These are phyloP conservation scores for Varecia variegata DNA, from an alignment of 2,797 vertebrate species.

Conservation along the genomic window DNA sequence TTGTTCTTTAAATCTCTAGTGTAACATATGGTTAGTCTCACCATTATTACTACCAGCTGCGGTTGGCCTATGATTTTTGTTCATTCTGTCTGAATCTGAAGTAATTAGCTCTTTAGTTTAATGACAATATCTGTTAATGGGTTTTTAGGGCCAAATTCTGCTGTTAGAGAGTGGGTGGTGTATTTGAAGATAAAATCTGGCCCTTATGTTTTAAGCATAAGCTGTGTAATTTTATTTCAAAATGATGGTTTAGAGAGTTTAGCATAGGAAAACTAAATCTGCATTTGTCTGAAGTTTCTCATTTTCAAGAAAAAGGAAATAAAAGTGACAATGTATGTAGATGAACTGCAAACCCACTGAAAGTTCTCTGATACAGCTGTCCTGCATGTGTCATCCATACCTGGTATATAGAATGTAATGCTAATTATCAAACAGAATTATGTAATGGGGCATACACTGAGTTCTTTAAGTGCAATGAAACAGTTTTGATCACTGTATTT, in stretches of 20 bases:
- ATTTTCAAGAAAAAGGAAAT: slow-evolving; percentile 53
- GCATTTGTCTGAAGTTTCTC: slow-evolving; percentile 42
- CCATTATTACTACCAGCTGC: slow-evolving; percentile 66
- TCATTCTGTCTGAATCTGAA: slow-evolving; percentile 65
- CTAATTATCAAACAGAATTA: background rate
- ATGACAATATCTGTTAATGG: slow-evolving; percentile 74
- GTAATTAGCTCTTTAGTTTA: slow-evolving; percentile 77
- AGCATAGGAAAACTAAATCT: slow-evolving; percentile 36
- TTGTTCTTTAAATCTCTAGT: slow-evolving; percentile 65
- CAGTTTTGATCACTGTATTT: slow-evolving; percentile 1
- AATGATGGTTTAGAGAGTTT: slow-evolving; percentile 27
- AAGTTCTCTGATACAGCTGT: background rate
- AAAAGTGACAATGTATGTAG: background rate
- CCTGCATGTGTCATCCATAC: background rate
- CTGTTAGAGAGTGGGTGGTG: slow-evolving; percentile 52
- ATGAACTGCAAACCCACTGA: background rate
- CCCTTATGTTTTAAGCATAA: slow-evolving; percentile 68
- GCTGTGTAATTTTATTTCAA: slow-evolving; percentile 62
- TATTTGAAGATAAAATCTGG: slow-evolving; percentile 63
- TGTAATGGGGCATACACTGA: background rate
- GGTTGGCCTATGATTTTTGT: slow-evolving; percentile 58
- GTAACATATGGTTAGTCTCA: slow-evolving; percentile 58
- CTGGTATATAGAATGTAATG: background rate
- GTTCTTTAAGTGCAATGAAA: background rate
- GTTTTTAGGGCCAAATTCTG: slow-evolving; percentile 70